phyloP scores from a whole-genome alignment of 2,113 vertebrate genomes.

The Toxotes chatareus region DNA sequence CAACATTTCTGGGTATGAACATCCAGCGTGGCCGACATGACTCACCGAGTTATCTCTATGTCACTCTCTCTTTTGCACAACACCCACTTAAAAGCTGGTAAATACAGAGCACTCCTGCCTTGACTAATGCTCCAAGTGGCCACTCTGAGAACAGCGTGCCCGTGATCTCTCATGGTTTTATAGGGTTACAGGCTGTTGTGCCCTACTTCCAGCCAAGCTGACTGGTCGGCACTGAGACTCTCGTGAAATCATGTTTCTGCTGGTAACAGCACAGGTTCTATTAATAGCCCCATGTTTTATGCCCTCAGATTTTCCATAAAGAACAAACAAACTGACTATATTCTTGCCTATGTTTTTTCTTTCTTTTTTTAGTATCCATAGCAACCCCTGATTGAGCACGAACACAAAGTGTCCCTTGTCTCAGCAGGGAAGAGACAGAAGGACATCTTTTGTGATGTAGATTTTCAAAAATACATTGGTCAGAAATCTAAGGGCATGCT shows the following conservation, averaged over 20 bases:
- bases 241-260: conserved; percentile 51
- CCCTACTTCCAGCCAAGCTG: conserved; percentile 51
- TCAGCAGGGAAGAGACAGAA: conserved; percentile 48
- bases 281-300: conserved; percentile 64
- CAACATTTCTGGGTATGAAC: conserved; percentile 45
- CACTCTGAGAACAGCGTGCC: conserved; percentile 40
- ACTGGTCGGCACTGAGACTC: conserved; percentile 25
- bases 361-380: conserved; percentile 66
- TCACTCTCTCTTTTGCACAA: conserved; percentile 63
- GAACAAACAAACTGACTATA: conserved; percentile 58
- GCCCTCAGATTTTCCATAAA: conserved; percentile 45
- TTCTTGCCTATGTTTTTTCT: conserved; percentile 42
- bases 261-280: conserved; percentile 45
- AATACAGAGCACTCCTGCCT: conserved; percentile 48
- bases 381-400: conserved; percentile 63
- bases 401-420: conserved; percentile 60
- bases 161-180: conserved; percentile 28
- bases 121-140: conserved; percentile 45
- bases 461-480: conserved; percentile 31
- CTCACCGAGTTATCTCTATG: conserved; percentile 64
- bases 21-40: conserved; percentile 52
- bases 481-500: conserved; percentile 17
- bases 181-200: conserved; percentile 46
- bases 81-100: conserved; percentile 71
- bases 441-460: conserved; percentile 45